Base-by-base conservation (phyloP, 2,113 vertebrate species). In the Cynoglossus semilaevis region DNA sequence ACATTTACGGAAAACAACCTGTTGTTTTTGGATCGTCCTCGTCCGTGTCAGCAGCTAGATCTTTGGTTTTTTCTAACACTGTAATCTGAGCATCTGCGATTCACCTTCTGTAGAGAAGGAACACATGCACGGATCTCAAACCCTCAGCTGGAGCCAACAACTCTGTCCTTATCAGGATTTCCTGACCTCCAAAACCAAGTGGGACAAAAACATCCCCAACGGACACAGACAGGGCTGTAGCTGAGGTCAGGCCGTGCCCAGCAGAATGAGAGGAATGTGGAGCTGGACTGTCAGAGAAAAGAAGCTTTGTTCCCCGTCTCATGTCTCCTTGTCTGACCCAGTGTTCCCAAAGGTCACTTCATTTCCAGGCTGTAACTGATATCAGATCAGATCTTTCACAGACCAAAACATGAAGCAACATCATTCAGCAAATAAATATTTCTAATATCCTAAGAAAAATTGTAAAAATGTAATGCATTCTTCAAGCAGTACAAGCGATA, bases 201-300 rank as follows among this genome's bases (percentile, higher is more conserved):
- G 19, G 22, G 6, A n/a, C n/a, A 29, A 29, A 29, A 29, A 2
- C 22, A 29, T 29, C 22, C 22, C 22, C 22, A 29, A 37, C n/a
- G 7, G 51, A 69, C 50, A 19, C 45, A 19, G 61, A 46, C 51
- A 2, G 59, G 48, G 53, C 57, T 42, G 60, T 59, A 17, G 51
- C 0, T 11, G 36, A 1, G 19, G 49, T 50, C 67, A 13, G 74
- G 57, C 72, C 35, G 1, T 19, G 22, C 11, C 58, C 53, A 0
- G 43, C 54, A 65, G 77, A 70, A 70, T 40, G 67, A 55, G 16
- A 79, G 67, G 83, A 77, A 83, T 85, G 77, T 59, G 51, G 59
- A 64, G 47, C 52, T 2, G 45, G 50, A 47, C 44, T 42, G 29
- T 36, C 35, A 5, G 42, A 80, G 53, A 82, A 74, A 67, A 52